These are phyloP conservation scores for Drosophila carrolli DNA, from an alignment of 1,140 invertebrate species.

Conservation along the genomic window DNA sequence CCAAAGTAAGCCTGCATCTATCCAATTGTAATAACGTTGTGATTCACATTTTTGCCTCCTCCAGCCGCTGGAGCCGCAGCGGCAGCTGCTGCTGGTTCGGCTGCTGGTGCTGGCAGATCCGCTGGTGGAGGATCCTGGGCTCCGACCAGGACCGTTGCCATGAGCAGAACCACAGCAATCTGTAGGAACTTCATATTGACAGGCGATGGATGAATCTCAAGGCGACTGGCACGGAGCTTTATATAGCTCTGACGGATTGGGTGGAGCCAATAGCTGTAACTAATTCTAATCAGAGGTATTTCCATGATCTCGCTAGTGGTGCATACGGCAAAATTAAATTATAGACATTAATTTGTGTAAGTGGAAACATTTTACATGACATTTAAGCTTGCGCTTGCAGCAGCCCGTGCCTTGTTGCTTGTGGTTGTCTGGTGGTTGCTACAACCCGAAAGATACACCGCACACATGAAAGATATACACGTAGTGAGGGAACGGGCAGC, in stretches of 20 bases:
- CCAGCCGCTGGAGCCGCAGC: too few relatives aligned
- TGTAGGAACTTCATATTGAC: constrained; percentile 9
- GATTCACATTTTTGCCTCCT: background rate
- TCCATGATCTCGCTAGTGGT: constrained; percentile 20
- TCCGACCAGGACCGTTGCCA: background rate
- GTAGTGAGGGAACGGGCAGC: constrained; percentile 5
- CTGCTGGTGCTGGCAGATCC: background rate
- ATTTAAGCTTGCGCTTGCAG: constrained; percentile 70
- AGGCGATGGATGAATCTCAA: background rate
- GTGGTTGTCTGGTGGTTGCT: constrained; percentile 33
- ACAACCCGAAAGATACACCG: constrained; percentile 39
- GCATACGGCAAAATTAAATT: constrained; percentile 67
- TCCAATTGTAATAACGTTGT: background rate
- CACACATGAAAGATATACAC: constrained; percentile 30
- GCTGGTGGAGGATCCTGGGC: background rate
- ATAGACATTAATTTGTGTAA: constrained; percentile 83
- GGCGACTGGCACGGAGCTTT: background rate
- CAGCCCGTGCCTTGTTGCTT: constrained; percentile 36
- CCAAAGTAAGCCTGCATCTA: background rate
- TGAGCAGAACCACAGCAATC: constrained; percentile 1
- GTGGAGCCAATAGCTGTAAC: constrained; percentile 8
- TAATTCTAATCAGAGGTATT: constrained; percentile 10
- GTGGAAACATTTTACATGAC: constrained; percentile 83
- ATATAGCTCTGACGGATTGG: background rate
- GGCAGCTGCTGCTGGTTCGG: background rate